Evolutionary conservation across 2,797 vertebrate genomes (phyloP), one percentile per base, ranked within the genome.

Genomic region (Chelonia mydas): DNA sequence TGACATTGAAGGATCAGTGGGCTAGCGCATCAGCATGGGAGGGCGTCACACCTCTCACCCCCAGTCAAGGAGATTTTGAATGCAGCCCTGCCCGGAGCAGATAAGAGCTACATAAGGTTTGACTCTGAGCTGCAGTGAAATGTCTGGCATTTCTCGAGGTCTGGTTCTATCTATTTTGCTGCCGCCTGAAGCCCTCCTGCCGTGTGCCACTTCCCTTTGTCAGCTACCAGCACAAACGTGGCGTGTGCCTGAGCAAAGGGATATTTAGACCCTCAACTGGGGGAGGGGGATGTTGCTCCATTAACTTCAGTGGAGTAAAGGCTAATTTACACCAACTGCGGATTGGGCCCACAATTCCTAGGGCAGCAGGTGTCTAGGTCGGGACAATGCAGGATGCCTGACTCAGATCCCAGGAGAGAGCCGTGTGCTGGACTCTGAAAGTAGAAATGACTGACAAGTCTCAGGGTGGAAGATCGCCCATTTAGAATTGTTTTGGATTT

Each of bases 21-120:
- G 8, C 68, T 12, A 45, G 25, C 37, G 10, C 68, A 65, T 45
- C 68, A 41, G 68, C 23, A 45, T 45, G 37, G 68, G n/a, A 45
- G 23, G 7, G 37, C 11, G 12, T 25, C 11, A 3, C 3, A 1
- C 21, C 21, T 28, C 11, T 5, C 5, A n/a, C 4, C 2, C 10
- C 11, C 37, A 25, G 13, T 74, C 19, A 41, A 74, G n/a, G 37
- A 74, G 68, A 45, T 74, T 65, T 57, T 37, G 68, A 74, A 37
- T 41, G n/a, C 37, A 74, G 21, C 68, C n/a, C 68, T 45, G 21
- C 68, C 37, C 25, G 37, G n/a, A 74, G 17, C 68, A 74, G 25
- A 45, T 25, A 37, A 45, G 68, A 45, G 5, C 21, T 74, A 25
- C 21, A 23, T 12, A 6, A 45, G 68, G 21, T 25, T 74, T 41